Percentiles rank a stretch among this genome's conserved stretches.
Conservation (phyloP, 2,797 vertebrate species). For the Phrynocephalus guinanensis region DNA sequence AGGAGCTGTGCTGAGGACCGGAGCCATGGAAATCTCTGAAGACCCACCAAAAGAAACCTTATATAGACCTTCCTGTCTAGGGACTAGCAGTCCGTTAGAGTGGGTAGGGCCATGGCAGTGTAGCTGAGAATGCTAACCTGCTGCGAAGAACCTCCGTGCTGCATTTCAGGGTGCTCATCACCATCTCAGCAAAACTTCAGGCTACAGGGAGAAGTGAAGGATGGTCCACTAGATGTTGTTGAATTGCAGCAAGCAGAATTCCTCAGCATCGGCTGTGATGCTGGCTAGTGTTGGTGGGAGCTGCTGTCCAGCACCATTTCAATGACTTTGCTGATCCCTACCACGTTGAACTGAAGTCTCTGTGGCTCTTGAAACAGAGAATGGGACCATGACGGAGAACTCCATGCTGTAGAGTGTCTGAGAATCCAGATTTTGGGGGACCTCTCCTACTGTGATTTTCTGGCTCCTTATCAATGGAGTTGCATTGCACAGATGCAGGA, state of each 20-base stretch:
- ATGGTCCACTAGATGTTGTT: too few species aligned
- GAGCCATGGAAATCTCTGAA: not conserved
- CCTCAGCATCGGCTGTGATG: too few species aligned
- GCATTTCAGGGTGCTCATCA: too few species aligned
- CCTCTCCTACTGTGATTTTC: not conserved
- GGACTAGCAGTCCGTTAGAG: too few species aligned
- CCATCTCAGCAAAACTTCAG: not conserved
- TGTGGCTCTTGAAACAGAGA: not conserved
- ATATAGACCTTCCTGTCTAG: too few species aligned
- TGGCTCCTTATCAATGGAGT: not conserved
- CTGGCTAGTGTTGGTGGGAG: too few species aligned
- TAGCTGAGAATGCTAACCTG: not conserved
- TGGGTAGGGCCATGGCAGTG: not conserved
- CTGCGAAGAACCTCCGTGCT: not conserved
- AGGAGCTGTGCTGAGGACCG: not conserved
- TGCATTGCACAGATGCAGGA: not conserved
- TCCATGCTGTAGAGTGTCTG: not conserved
- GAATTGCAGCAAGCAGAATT: too few species aligned
- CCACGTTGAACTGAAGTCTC: too few species aligned
- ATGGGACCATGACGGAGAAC: not conserved
- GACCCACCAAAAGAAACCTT: not conserved
- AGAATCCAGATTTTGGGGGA: not conserved
- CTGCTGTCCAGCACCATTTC: too few species aligned
- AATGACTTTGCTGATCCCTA: not conserved
- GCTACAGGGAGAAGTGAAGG: not conserved